Evolutionary conservation across 2,113 vertebrate genomes (phyloP).

Genomic region (Geococcyx californianus): DNA sequence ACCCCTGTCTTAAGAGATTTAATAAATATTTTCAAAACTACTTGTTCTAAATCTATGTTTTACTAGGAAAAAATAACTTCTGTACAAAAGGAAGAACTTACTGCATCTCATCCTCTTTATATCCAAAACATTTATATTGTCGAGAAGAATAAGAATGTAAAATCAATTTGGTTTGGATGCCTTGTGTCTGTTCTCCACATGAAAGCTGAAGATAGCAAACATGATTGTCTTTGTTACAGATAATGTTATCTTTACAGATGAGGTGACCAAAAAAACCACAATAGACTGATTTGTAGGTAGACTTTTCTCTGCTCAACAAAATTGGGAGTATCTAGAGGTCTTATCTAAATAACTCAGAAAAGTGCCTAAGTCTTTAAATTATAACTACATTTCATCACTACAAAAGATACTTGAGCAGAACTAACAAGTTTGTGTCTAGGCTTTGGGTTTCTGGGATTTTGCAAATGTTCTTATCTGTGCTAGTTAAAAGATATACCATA

Average conservation of each 20-base stretch:
- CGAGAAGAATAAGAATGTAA: background rate
- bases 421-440: background rate
- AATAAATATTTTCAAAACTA: background rate
- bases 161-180: background rate
- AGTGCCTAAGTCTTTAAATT: background rate
- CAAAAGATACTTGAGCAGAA: background rate
- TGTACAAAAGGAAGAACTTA: background rate
- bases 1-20: background rate
- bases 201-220: background rate
- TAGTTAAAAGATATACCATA: background rate
- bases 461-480: background rate
- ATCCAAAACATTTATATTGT: background rate
- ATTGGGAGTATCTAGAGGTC: background rate
- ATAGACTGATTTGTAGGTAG: background rate
- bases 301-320: background rate
- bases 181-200: rapidly evolving
- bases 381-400: background rate
- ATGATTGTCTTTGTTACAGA: background rate
- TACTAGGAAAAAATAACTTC: background rate
- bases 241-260: background rate
- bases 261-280: background rate
- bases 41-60: background rate
- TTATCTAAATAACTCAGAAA: background rate
- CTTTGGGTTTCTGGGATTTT: background rate
- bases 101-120: background rate